A percentile compares a stretch with the other conserved stretches of the same genome.
Evolutionary conservation across 1,140 invertebrate species (phyloP).

Genomic region (Drosophila bipectinata): DNA sequence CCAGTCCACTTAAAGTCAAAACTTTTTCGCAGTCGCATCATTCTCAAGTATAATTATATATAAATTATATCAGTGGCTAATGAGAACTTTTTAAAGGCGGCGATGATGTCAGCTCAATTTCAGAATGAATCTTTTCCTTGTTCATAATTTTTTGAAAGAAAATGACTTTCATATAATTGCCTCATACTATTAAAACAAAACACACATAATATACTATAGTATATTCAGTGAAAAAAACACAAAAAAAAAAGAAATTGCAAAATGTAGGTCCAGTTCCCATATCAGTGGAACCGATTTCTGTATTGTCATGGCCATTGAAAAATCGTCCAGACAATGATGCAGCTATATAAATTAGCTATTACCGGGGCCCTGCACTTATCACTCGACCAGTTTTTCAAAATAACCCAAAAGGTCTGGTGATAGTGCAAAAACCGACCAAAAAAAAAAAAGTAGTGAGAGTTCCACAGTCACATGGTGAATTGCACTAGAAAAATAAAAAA

Average conservation of each 20-base stretch:
- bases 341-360: slow-evolving; percentile 35
- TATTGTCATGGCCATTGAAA: slow-evolving; percentile 21
- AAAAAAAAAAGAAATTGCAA: slow-evolving; percentile 15
- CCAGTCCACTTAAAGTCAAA: slow-evolving; percentile 16
- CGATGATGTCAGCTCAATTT: slow-evolving; percentile 43
- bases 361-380: slow-evolving; percentile 17
- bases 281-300: slow-evolving; percentile 28
- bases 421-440: neutral
- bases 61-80: slow-evolving; percentile 25
- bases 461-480: slow-evolving; percentile 33
- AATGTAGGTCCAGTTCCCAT: slow-evolving; percentile 31
- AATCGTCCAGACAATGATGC: slow-evolving; percentile 19
- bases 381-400: slow-evolving; percentile 14
- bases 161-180: slow-evolving; percentile 38
- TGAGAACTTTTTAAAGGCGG: slow-evolving; percentile 32
- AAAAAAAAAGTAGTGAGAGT: neutral
- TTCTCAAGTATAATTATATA: slow-evolving; percentile 28
- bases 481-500: slow-evolving; percentile 14
- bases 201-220: neutral
- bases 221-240: slow-evolving; percentile 8
- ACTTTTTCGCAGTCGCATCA: slow-evolving; percentile 20
- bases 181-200: neutral
- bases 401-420: neutral
- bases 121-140: slow-evolving; percentile 41
- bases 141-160: slow-evolving; percentile 26